Base-by-base conservation (phyloP, 1,140 invertebrate species). In the Halictus rubicundus region DNA sequence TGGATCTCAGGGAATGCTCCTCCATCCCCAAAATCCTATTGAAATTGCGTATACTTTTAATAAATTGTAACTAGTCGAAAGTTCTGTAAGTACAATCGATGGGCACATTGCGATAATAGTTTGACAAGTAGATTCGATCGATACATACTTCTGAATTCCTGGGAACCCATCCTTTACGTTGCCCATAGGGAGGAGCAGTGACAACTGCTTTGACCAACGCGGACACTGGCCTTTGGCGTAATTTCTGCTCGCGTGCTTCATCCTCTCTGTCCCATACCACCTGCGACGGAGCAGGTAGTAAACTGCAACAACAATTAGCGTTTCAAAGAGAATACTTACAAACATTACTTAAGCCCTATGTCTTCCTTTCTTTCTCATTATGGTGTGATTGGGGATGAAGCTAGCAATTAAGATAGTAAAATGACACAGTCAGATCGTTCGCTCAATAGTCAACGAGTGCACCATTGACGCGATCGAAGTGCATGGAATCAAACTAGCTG, bases 1-100 rank as follows among this genome's bases (percentile, higher is more conserved):
- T 97, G 97, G 76, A 99, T 99, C 94, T 99, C 99, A 1, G 99
- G 99, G 93, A 98, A 99, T 0, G 99, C 98, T 16, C 99, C 99
- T 10, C 99, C 99, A 96, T 99, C 99, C 87, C 95, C 95, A 95
- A 95, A 98, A 93, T 97, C 97, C 94, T 94, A 70, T 14, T 52
- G 0, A 49, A 0, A n/a, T 12, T 52, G 21, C 14, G n/a, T 7
- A 5, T 21, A 19, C 63, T 25, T 52, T 63, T 42, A 46, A 63
- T 19, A 16, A 60, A n/a, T 23, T 16, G 21, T n/a, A 46, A 19
- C 16, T 0, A 82, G n/a, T 16, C 6, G 25, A 65, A 68, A 83
- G 46, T 74, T 59, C 0, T 49, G 39, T 68, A 57, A 23, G 49
- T 69, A 19, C 27, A 52, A 19, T 5, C 1, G 19, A 52, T 21